Percentiles rank a stretch among this genome's conserved stretches.
phyloP scores from a whole-genome alignment of 2,797 vertebrate genomes.

The Tarsius wallacei region DNA sequence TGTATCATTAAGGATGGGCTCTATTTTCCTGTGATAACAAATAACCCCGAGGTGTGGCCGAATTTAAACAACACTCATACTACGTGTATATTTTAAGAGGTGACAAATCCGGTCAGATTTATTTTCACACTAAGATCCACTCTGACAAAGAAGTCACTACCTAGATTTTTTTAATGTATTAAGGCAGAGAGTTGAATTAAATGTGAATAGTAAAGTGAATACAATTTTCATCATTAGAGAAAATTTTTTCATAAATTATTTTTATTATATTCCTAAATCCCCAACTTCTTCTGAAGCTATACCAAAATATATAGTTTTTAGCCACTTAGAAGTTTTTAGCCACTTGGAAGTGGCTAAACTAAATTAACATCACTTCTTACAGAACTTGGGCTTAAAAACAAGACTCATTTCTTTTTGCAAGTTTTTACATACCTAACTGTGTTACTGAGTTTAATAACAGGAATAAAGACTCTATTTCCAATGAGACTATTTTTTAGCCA shows the following conservation, averaged over 20 bases:
- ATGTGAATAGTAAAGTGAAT: not conserved
- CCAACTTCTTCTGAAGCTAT: not conserved
- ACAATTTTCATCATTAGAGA: constrained; percentile 3
- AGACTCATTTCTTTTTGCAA: not conserved
- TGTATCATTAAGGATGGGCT: not conserved
- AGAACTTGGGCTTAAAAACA: not conserved
- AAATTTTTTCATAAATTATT: not conserved
- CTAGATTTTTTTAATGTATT: not conserved
- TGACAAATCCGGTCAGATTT: not conserved
- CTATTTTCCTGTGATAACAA: not conserved
- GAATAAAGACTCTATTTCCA: not conserved
- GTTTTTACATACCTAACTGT: not conserved
- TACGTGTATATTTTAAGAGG: not conserved
- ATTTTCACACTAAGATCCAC: not conserved
- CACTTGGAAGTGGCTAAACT: not conserved
- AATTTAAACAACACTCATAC: not conserved
- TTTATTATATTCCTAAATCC: not conserved
- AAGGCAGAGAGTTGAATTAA: not conserved
- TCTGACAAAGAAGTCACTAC: not conserved
- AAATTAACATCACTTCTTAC: not conserved
- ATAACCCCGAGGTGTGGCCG: not conserved
- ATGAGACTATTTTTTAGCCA: not conserved
- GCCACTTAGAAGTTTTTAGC: not conserved
- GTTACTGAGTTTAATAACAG: not conserved
- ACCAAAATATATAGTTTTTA: not conserved